Evolutionary conservation across 1,140 invertebrate species (phyloP), one percentile per base, ranked within the genome.

Genomic region (Hirudo medicinalis): DNA sequence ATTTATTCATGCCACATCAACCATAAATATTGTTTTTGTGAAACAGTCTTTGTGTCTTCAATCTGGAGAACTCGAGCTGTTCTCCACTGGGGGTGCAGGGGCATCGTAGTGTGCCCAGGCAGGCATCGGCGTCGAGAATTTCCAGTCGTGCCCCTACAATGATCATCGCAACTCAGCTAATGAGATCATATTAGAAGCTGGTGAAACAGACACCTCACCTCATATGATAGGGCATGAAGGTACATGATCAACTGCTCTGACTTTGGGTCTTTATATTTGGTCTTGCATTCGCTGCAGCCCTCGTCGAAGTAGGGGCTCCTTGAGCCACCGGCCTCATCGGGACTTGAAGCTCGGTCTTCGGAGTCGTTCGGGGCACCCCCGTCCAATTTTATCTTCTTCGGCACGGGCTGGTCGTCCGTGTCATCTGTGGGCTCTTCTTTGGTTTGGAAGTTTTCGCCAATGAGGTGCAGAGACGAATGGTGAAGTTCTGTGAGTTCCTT

Each of bases 201-300:
- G n/a, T n/a, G n/a, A n/a, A n/a, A n/a, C n/a, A n/a, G n/a, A n/a
- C n/a, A n/a, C 0, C 29, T 63, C 57, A 25, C 22, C 57, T 63
- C 57, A 25, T 63, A 96, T 78, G 89, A 90, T 86, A 91, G 91
- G 22, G 92, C 92, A 82, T 97, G 94, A 20, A 97, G 85, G 81
- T 93, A 96, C 90, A 97, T 94, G 72, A 94, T 88, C 22, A 97
- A 85, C 79, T 96, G 91, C 73, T 89, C 87, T 0, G 91, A 89
- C 72, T 89, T 88, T 0, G 94, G 93, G 80, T 97, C 93, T 72
- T 89, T 84, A 82, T 92, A 95, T 69, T 90, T 86, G 19, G 91
- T 88, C 80, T 91, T 90, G 81, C 94, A 97, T 80, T 94, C 91
- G 79, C 90, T 90, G 83, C 94, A 97, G 78, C 93, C 88, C 4